phyloP scores from a whole-genome alignment of 2,797 vertebrate genomes.

The Petrocephalus schoutedeni region DNA sequence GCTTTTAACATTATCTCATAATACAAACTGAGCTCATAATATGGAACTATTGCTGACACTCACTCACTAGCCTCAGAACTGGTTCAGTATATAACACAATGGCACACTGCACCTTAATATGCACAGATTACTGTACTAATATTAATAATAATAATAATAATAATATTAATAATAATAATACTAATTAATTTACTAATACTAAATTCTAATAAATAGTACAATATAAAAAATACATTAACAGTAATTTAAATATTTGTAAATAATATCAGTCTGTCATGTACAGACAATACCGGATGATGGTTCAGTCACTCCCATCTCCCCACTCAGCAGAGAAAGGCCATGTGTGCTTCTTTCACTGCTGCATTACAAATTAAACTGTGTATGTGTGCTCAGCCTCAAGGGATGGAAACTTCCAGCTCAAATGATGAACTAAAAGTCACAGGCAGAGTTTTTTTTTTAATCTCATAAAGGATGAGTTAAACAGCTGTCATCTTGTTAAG shows the following conservation, averaged over 20 bases:
- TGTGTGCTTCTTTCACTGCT: background rate
- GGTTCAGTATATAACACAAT: background rate
- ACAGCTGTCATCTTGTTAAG: background rate
- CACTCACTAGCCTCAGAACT: background rate
- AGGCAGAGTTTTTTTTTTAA: background rate
- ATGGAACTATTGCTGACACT: background rate
- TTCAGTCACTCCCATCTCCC: background rate
- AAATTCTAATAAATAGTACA: background rate
- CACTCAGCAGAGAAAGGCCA: background rate
- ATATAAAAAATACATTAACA: background rate
- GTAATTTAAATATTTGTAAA: background rate
- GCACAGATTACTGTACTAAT: background rate
- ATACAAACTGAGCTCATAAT: background rate
- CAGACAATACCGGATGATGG: background rate
- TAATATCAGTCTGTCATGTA: background rate
- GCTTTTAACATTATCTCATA: background rate
- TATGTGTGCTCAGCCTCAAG: background rate
- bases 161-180: background rate
- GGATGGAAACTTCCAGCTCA: background rate
- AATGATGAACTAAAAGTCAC: slow-evolving; percentile 5
- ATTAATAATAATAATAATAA: background rate
- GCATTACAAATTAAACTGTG: background rate
- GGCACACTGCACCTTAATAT: background rate
- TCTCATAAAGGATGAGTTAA: background rate
- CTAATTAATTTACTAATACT: background rate